Conservation (phyloP, 2,797 vertebrate species). For the Cottoperca gobio region DNA sequence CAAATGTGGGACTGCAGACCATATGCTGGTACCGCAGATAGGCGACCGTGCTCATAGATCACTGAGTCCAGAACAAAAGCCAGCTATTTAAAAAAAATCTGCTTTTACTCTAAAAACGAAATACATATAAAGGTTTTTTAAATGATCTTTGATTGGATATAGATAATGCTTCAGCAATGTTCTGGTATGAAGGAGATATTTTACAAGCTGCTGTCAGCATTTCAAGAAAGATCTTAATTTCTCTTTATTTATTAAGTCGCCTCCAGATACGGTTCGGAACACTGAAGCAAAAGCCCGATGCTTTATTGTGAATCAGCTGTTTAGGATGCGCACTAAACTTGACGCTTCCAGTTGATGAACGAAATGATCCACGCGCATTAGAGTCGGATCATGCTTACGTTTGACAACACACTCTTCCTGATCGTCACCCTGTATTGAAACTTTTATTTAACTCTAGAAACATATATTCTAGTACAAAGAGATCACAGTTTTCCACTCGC, state of each 20-base stretch:
- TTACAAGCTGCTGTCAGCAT: conserved; percentile 20
- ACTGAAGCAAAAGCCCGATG: conserved; percentile 14
- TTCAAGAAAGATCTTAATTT: conserved; percentile 23
- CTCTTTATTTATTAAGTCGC: conserved; percentile 42
- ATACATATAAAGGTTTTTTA: not conserved
- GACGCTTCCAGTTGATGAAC: conserved; percentile 49
- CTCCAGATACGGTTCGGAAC: conserved; percentile 16
- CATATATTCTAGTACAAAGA: not conserved
- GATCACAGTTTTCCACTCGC: not conserved
- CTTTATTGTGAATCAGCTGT: conserved; percentile 60
- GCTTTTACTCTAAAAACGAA: conserved; percentile 35
- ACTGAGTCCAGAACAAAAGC: conserved; percentile 88
- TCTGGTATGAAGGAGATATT: not conserved
- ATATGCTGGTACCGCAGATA: conserved; percentile 81
- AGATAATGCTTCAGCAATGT: not conserved
- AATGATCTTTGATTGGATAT: not conserved
- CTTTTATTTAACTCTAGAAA: conserved; percentile 42
- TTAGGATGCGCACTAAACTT: conserved; percentile 70
- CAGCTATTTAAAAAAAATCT: conserved; percentile 45
- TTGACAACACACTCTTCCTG: conserved; percentile 53
- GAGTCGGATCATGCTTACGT: conserved; percentile 25
- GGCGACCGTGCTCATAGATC: conserved; percentile 82
- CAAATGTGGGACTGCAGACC: conserved; percentile 75
- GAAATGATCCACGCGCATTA: conserved; percentile 45
- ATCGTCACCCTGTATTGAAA: conserved; percentile 16